These are phyloP conservation scores for Myrmecobius fasciatus DNA, from an alignment of 2,113 vertebrate genomes.

Conservation along the genomic window DNA sequence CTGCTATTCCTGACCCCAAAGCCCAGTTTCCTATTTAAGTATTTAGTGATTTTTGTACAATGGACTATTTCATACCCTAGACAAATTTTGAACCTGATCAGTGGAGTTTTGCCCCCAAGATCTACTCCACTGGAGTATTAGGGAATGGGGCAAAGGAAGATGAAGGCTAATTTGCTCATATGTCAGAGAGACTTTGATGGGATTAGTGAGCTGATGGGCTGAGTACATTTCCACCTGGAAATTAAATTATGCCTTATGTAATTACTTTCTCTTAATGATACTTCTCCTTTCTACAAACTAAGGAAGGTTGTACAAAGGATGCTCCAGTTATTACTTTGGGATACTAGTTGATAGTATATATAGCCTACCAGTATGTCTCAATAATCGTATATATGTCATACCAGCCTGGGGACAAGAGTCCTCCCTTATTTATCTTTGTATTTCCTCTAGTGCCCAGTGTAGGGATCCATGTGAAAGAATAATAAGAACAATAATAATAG, in stretches of 20 bases:
- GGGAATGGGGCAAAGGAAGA: too few species aligned
- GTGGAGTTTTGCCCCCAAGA: too few species aligned
- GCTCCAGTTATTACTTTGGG: background rate
- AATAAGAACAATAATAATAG: background rate
- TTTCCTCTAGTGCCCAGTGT: background rate
- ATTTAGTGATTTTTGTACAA: too few species aligned
- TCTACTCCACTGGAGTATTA: too few species aligned
- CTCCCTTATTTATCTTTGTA: background rate
- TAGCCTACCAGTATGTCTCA: background rate
- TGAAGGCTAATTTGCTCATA: too few species aligned
- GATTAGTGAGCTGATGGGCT: background rate
- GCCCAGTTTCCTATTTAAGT: background rate
- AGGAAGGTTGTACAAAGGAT: background rate
- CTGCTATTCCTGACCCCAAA: background rate
- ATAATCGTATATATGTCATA: background rate
- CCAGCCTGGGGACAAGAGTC: background rate
- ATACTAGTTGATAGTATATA: background rate
- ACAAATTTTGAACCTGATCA: too few species aligned
- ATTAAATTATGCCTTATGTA: background rate
- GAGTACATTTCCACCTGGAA: background rate
- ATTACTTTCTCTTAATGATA: background rate
- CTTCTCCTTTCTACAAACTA: background rate
- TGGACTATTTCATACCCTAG: too few species aligned
- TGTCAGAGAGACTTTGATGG: too few species aligned
- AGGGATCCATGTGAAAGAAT: background rate